Evolutionary conservation across 1,140 invertebrate species (phyloP).

Genomic region (Maniola jurtina): DNA sequence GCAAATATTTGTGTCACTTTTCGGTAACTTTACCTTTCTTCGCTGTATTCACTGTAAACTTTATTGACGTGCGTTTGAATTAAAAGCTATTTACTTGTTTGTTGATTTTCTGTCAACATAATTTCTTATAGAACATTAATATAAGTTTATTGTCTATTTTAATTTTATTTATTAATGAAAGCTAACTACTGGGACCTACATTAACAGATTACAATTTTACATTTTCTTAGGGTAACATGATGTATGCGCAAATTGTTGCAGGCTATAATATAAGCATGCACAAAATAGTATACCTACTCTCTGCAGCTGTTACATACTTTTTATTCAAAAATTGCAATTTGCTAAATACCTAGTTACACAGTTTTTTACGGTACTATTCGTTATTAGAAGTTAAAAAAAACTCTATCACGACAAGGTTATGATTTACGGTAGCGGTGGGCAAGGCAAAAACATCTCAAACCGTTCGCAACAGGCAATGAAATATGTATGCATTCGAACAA

Average conservation of each 20-base stretch:
- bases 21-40: conserved; percentile 11
- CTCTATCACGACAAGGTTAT: conserved; percentile 30
- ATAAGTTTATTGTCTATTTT: too few relatives aligned
- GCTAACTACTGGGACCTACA: too few relatives aligned
- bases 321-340: too few relatives aligned
- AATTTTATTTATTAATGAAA: too few relatives aligned
- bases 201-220: too few relatives aligned
- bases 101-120: too few relatives aligned
- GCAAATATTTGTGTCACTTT: conserved; percentile 23
- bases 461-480: conserved; percentile 31
- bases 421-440: conserved; percentile 29
- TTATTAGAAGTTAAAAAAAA: conserved; percentile 13
- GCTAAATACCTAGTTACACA: background rate
- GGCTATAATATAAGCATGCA: too few relatives aligned
- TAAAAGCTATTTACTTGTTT: background rate
- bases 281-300: too few relatives aligned
- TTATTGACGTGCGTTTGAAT: background rate
- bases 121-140: too few relatives aligned
- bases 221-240: too few relatives aligned
- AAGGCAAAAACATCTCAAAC: conserved; percentile 34
- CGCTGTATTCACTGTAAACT: background rate
- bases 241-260: too few relatives aligned
- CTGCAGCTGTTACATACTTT: too few relatives aligned
- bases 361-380: background rate
- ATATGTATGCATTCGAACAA: conserved; percentile 30